Evolutionary conservation across 2,888 invertebrate genomes (phyloP).

Genomic region (Philhelius pedissequus): DNA sequence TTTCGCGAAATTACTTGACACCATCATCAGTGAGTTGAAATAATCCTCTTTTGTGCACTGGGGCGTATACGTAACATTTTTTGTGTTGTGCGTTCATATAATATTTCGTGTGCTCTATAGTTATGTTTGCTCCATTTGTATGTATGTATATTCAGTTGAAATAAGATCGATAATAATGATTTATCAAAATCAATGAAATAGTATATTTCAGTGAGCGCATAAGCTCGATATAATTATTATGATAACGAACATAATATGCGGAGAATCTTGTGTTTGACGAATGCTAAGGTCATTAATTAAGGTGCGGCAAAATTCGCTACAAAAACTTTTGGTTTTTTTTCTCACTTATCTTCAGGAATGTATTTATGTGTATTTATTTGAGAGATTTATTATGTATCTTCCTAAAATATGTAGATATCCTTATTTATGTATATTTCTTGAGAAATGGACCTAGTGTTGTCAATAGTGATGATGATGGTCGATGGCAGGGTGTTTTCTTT

Average conservation of each 20-base stretch:
- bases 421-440: constrained; percentile 46
- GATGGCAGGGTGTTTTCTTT: not conserved
- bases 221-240: constrained; percentile 29
- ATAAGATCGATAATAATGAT: constrained; percentile 13
- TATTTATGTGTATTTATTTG: not conserved
- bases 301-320: not conserved
- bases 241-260: constrained; percentile 24
- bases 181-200: constrained; percentile 22
- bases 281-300: constrained; percentile 40
- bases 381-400: constrained; percentile 15
- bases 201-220: constrained; percentile 8
- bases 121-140: not conserved
- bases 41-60: constrained; percentile 13
- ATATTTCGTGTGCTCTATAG: not conserved
- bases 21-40: constrained; percentile 39
- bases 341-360: not conserved
- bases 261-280: constrained; percentile 28
- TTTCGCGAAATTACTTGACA: constrained; percentile 31
- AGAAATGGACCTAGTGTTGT: constrained; percentile 34
- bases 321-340: not conserved
- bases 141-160: not conserved
- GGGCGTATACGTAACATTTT: constrained; percentile 45
- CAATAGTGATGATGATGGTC: constrained; percentile 15
- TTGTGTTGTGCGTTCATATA: not conserved
- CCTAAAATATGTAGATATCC: constrained; percentile 5